Evolutionary conservation across 2,888 invertebrate species (phyloP), one percentile per base, ranked within the genome.

Genomic region (Melitaea athalia): DNA sequence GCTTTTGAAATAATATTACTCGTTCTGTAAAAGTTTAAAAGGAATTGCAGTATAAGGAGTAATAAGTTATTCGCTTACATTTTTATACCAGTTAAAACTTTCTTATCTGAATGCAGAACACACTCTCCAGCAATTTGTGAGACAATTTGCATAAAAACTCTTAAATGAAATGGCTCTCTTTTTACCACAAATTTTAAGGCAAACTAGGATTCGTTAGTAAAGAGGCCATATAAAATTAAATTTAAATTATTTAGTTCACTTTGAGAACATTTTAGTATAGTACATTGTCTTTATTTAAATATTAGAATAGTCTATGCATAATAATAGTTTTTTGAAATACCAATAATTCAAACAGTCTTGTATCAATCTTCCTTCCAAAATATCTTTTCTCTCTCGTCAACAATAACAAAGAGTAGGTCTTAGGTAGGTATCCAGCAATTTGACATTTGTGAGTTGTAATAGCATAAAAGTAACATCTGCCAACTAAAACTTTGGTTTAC

Each of bases 111-210:
- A 72, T 72, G 72, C 72, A 68, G 72, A 70, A 72, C 68, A 72
- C 70, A 69, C 69, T 72, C 61, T 67, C 43, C 65, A 66, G 70
- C 61, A 72, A 72, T 70, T 72, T 72, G 70, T 72, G 70, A 68
- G 65, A 68, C 65, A 72, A 72, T 72, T 72, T 72, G 72, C 70
- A 72, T 70, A 65, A 70, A 72, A 72, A 72, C 70, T 72, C 68
- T 72, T 61, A 62, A 63, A 61, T 65, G 65, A 69, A 69, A 69
- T 64, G 61, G 50, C 57, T 59, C 63, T 62, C 61, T 66, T 33
- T 64, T 66, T 65, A 65, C 69, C 59, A 59, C 50, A 52, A 63
- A 52, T 38, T 50, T 47, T 60, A 59, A 60, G 50, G 59, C 38
- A 49, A 57, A 55, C 53, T 55, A 64, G 49, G 33, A 59, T 50